Conservation (phyloP, 2,113 vertebrate genomes). For the Taurulus bubalis region DNA sequence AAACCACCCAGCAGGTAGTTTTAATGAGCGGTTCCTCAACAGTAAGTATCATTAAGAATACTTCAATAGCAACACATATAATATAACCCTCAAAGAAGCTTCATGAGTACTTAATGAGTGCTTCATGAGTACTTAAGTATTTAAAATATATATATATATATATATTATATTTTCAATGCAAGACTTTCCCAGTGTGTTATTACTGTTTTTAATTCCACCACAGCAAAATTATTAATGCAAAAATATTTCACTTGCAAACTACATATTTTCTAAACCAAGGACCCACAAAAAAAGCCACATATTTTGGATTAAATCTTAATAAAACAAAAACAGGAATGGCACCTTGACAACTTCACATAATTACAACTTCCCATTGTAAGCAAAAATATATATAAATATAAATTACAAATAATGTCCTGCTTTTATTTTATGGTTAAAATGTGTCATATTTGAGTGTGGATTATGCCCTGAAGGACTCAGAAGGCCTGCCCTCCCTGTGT, state of each 20-base stretch:
- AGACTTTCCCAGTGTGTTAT: background rate
- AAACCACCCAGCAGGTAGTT: background rate
- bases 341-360: background rate
- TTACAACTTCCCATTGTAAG: background rate
- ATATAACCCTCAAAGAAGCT: too few species aligned
- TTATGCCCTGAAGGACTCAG: too few species aligned
- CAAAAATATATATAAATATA: background rate
- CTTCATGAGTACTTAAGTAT: too few species aligned
- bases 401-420: background rate
- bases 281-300: background rate
- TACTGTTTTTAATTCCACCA: background rate
- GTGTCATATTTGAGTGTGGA: background rate
- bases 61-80: background rate
- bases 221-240: background rate
- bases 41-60: background rate
- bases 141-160: too few species aligned
- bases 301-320: background rate
- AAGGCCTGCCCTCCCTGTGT: constrained; percentile 55
- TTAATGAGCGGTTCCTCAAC: background rate
- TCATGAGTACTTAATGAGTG: too few species aligned
- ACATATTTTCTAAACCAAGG: background rate
- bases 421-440: background rate
- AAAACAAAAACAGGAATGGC: background rate
- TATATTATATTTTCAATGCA: background rate
- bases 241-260: background rate